Conservation (phyloP, 2,797 vertebrate species). For the Sylvilagus floridanus region DNA sequence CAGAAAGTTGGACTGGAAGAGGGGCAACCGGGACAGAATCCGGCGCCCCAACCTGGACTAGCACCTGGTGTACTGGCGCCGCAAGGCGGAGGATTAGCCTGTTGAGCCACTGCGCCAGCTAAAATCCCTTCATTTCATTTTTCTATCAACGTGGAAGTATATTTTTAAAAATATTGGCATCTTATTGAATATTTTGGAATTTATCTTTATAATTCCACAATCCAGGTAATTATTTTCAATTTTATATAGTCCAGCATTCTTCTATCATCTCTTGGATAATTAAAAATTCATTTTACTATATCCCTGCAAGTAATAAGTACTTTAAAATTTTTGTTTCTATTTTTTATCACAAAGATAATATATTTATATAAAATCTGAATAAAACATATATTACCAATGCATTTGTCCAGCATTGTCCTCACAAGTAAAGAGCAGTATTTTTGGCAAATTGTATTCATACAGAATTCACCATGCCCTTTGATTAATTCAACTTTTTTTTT, state of each 20-base stretch:
- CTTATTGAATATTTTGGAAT: not conserved
- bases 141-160: not conserved
- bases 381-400: not conserved
- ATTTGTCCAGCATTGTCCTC: not conserved
- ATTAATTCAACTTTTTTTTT: slow-evolving; percentile 4
- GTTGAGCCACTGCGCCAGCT: too few species aligned
- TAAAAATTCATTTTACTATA: not conserved
- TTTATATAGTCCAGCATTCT: slow-evolving; percentile 8
- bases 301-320: not conserved
- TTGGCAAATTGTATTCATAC: not conserved
- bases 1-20: too few species aligned
- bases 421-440: slow-evolving; percentile 25
- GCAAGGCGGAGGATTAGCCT: too few species aligned
- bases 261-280: not conserved
- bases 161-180: not conserved
- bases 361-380: slow-evolving; percentile 15
- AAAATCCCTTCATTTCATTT: too few species aligned
- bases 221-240: not conserved
- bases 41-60: too few species aligned
- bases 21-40: too few species aligned
- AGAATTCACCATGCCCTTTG: not conserved
- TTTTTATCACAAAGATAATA: not conserved
- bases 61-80: too few species aligned
- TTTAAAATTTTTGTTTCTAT: not conserved
- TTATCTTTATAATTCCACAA: not conserved